Evolutionary conservation across 2,113 vertebrate species (phyloP).

Genomic region (Urocitellus parryii): DNA sequence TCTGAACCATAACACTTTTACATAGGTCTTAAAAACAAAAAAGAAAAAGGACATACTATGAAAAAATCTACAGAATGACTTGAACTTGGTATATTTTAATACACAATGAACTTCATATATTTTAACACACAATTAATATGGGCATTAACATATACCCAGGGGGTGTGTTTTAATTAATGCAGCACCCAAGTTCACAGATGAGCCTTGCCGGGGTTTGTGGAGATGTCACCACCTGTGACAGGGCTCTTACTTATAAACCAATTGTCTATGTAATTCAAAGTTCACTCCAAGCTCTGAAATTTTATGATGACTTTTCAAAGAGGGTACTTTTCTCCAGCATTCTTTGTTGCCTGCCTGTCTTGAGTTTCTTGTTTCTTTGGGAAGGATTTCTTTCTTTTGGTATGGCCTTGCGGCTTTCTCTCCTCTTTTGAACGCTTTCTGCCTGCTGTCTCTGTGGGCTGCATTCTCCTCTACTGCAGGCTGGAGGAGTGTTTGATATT

Average conservation of each 20-base stretch:
- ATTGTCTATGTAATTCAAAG: conserved; percentile 33
- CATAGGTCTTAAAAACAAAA: conserved; percentile 10
- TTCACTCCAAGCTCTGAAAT: not conserved
- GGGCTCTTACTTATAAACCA: conserved; percentile 38
- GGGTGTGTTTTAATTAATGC: not conserved
- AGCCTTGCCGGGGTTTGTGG: not conserved
- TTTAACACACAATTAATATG: not conserved
- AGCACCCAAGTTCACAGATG: not conserved
- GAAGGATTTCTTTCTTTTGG: conserved; percentile 54
- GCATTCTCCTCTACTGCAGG: not conserved
- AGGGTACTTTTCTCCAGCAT: not conserved
- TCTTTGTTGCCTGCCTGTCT: conserved; percentile 37
- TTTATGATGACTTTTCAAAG: conserved; percentile 9
- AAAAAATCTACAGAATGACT: conserved; percentile 21
- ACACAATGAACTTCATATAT: not conserved
- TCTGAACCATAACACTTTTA: too few relatives aligned
- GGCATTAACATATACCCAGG: not conserved
- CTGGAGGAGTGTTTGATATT: conserved; percentile 52
- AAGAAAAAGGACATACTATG: not conserved
- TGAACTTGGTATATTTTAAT: conserved; percentile 32
- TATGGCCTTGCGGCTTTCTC: conserved; percentile 13
- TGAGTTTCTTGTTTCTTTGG: conserved; percentile 55
- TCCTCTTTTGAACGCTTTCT: conserved; percentile 62
- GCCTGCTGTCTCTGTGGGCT: not conserved
- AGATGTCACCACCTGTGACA: not conserved